These are phyloP conservation scores for Alentia gelatinosa DNA, from an alignment of 2,888 invertebrate species.

Conservation along the genomic window DNA sequence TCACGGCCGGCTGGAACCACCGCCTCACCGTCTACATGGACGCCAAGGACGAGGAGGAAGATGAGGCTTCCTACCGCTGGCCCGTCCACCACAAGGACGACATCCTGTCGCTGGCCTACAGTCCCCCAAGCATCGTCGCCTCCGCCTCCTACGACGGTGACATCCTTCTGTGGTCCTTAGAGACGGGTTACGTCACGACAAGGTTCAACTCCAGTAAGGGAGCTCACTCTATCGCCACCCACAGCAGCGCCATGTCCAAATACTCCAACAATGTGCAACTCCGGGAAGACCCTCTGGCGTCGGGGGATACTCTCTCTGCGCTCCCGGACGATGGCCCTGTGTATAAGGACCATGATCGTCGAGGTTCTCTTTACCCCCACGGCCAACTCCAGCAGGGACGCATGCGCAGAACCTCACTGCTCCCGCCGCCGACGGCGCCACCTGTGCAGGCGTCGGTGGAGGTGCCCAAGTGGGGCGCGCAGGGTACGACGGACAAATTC, in stretches of 20 bases:
- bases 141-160: conserved; percentile 89
- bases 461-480: neutral
- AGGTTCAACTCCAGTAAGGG: conserved; percentile 9
- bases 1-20: conserved; percentile 90
- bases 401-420: neutral
- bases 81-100: conserved; percentile 85
- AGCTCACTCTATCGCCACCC: neutral
- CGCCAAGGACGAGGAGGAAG: conserved; percentile 43
- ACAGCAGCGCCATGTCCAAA: too few species aligned
- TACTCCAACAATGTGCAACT: too few species aligned
- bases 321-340: too few species aligned
- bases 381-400: too few species aligned
- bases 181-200: conserved; percentile 76
- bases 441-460: neutral
- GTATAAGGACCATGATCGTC: too few species aligned
- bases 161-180: conserved; percentile 90
- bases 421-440: neutral
- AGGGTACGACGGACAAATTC: neutral
- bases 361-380: too few species aligned
- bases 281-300: too few species aligned
- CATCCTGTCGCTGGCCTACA: conserved; percentile 86
- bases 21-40: conserved; percentile 59
- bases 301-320: too few species aligned
- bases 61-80: conserved; percentile 41
- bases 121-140: conserved; percentile 72